Evolutionary conservation across 2,888 invertebrate species (phyloP), one percentile per base, ranked within the genome.

Genomic region (Drosophila phalerata): DNA sequence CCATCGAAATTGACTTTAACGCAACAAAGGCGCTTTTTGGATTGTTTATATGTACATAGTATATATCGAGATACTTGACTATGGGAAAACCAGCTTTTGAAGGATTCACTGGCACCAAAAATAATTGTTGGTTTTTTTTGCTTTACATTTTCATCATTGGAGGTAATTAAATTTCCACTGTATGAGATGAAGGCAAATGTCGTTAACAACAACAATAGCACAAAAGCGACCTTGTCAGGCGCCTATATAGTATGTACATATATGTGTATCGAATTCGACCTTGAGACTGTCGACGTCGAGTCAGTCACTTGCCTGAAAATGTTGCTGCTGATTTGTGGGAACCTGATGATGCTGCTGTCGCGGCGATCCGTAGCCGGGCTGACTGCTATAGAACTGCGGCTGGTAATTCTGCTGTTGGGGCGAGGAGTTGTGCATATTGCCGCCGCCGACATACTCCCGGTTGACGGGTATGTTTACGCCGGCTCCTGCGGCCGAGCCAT

Each of bases 391-490:
- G 62, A 65, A 74, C 30, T 89, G 67, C n/a, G 73, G 67, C 19
- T 68, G 74, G 47, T 61, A 72, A 28, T 70, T 72, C 58, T 65
- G 79, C 37, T 77, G 81, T 5, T 70, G 87, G 4, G 80, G 80
- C 28, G 77, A 78, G 49, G 81, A 67, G 52, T 73, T 69, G 22
- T 70, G 70, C 22, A 67, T 65, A 6, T 64, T 67, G 22, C 63
- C 71, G 22, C 66, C 69, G 9, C 65, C 69, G 15, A 75, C 72
- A 49, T 85, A 88, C 25, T 91, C 89, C 28, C 89, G 90, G 63
- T 81, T 90, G 25, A 90, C 81, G 43, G 91, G 90, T 86, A 91
- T 91, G 37, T 74, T 86, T 22, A 90, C 67, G 67, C 90, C 90
- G 64, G 78, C 79, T 28, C 75, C 61, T 17, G 73, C 56, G 28